Conservation (phyloP, 2,113 vertebrate species). For the Nannobrachium achirus region DNA sequence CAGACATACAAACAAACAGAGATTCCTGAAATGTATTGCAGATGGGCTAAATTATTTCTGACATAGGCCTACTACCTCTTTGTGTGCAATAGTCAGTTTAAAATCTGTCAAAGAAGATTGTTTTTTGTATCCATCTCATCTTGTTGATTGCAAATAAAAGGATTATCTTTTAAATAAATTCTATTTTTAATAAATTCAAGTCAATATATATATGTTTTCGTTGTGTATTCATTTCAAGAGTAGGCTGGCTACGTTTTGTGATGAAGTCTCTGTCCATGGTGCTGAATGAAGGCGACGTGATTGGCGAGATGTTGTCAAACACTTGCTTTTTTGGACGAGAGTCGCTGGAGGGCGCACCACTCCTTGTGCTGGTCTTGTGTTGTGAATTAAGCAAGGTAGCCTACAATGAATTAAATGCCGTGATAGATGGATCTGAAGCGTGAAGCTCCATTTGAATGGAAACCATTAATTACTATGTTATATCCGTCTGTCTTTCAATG, state of each 20-base stretch:
- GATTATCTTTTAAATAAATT: slow-evolving; percentile 49
- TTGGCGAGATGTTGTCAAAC: background rate
- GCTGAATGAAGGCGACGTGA: slow-evolving; percentile 52
- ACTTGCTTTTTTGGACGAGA: background rate
- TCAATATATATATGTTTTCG: background rate
- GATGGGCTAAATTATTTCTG: no score
- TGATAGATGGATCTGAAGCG: no score
- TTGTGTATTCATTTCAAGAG: accelerated
- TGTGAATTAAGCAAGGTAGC: background rate
- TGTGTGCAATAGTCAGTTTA: slow-evolving; percentile 17
- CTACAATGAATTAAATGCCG: no score
- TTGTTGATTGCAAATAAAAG: no score
- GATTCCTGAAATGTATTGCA: no score
- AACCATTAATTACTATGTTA: no score
- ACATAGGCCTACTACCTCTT: background rate
- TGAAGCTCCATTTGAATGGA: background rate
- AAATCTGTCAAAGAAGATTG: background rate
- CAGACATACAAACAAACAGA: no score
- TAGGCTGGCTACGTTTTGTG: background rate
- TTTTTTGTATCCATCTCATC: background rate
- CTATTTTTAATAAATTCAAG: slow-evolving; percentile 1
- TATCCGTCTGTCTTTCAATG: no score
- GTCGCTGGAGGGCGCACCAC: slow-evolving; percentile 53
- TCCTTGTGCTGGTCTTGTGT: background rate
- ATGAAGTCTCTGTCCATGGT: slow-evolving; percentile 68